A percentile compares a stretch with the other conserved stretches of the same genome.
Evolutionary conservation across 1,140 invertebrate genomes (phyloP).

Genomic region (Ruditapes philippinarum): DNA sequence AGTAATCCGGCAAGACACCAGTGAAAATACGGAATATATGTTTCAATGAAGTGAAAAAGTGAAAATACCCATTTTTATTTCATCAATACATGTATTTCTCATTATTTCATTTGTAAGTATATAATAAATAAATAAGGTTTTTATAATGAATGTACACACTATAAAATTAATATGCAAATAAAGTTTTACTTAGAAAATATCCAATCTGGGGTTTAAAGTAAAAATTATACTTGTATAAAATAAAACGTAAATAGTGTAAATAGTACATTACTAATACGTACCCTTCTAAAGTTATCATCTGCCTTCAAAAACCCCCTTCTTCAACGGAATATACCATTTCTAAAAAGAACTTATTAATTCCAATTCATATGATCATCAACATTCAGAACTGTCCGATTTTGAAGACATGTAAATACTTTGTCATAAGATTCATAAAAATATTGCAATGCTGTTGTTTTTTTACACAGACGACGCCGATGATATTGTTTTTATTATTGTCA

Average conservation of each 20-base stretch:
- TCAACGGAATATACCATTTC: conserved; percentile 25
- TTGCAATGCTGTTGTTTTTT: not conserved
- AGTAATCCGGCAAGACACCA: too few relatives aligned
- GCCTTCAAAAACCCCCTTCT: conserved; percentile 1
- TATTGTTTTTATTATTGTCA: not conserved
- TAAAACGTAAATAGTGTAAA: not conserved
- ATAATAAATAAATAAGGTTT: too few relatives aligned
- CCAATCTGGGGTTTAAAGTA: too few relatives aligned
- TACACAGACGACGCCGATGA: not conserved
- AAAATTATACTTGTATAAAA: not conserved
- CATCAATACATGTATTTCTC: too few relatives aligned
- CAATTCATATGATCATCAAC: not conserved
- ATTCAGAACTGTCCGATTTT: not conserved
- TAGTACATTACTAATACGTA: not conserved
- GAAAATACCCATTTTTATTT: too few relatives aligned
- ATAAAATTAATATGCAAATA: too few relatives aligned
- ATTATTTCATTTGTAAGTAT: too few relatives aligned
- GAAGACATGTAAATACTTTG: not conserved
- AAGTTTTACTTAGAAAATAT: too few relatives aligned
- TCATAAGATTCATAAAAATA: not conserved
- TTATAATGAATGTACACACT: too few relatives aligned
- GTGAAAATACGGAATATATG: too few relatives aligned
- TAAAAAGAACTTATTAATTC: not conserved
- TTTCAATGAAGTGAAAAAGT: too few relatives aligned
- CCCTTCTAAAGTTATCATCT: not conserved